Conservation (phyloP, 2,113 vertebrate genomes). For the Nesoenas mayeri region DNA sequence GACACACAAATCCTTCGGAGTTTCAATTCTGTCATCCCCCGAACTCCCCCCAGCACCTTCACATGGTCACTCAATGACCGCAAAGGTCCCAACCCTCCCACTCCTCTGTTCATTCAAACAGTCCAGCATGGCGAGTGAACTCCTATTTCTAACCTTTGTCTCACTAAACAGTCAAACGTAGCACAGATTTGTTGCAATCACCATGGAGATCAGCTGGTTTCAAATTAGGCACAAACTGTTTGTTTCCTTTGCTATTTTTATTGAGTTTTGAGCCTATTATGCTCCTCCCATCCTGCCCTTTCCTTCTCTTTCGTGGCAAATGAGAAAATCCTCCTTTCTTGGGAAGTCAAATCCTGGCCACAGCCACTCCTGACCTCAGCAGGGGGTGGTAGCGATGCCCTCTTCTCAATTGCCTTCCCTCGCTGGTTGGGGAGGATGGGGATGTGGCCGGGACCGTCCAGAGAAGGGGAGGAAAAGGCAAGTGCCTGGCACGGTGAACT, state of each 20-base stretch:
- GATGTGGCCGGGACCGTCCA: accelerated
- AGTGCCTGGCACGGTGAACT: accelerated
- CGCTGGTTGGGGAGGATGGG: neutral
- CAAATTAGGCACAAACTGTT: constrained; percentile 44
- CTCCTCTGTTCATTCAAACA: neutral
- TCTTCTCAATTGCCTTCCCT: neutral
- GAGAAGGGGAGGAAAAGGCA: accelerated
- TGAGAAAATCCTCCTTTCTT: neutral
- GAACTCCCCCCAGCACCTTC: neutral
- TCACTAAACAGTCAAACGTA: neutral
- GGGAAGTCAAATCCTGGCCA: neutral
- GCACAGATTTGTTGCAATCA: constrained; percentile 16
- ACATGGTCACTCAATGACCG: neutral
- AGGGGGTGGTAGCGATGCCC: accelerated
- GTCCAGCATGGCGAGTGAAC: neutral
- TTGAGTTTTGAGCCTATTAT: neutral
- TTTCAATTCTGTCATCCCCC: neutral
- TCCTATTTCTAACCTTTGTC: constrained; percentile 22
- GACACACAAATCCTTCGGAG: neutral
- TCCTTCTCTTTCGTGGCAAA: neutral
- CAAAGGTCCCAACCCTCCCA: neutral
- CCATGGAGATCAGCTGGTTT: constrained; percentile 51
- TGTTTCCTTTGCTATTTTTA: constrained; percentile 57
- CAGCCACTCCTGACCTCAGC: accelerated
- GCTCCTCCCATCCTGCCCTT: neutral